These are phyloP conservation scores for Entelurus aequoreus DNA, from an alignment of 2,113 vertebrate species.

Conservation along the genomic window DNA sequence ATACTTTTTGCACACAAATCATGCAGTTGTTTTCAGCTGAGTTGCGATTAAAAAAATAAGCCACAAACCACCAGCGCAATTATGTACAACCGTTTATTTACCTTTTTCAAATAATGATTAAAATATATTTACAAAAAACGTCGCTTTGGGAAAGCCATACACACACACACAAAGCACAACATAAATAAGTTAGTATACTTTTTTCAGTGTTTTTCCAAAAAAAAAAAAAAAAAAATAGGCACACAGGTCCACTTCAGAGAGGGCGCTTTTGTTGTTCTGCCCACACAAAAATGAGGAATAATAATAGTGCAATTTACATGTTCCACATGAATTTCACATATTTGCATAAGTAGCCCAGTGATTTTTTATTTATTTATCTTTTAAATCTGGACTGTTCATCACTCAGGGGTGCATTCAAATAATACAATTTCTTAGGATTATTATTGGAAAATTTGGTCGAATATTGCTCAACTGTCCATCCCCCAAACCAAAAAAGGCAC, in stretches of 20 bases:
- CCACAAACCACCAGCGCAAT: no score
- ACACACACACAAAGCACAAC: conserved; percentile 81
- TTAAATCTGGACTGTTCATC: conserved; percentile 40
- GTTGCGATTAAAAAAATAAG: neutral
- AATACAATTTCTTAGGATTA: conserved; percentile 47
- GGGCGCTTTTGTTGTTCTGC: conserved; percentile 57
- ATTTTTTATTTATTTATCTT: conserved; percentile 6
- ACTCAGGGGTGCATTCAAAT: conserved; percentile 23
- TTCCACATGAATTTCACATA: conserved; percentile 72
- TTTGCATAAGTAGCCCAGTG: conserved; percentile 65
- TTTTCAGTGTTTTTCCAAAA: conserved; percentile 91
- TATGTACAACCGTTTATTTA: conserved; percentile 79
- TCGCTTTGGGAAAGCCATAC: conserved; percentile 85
- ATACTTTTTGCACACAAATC: neutral
- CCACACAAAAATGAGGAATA: conserved; percentile 45
- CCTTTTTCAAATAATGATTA: conserved; percentile 72
- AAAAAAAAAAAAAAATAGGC: conserved; percentile 54
- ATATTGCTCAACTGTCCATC: conserved; percentile 60
- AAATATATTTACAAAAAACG: conserved; percentile 84
- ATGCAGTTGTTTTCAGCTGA: neutral
- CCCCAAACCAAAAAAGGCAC: conserved; percentile 21
- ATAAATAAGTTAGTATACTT: conserved; percentile 99
- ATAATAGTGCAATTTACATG: conserved; percentile 70
- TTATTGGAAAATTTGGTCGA: conserved; percentile 57
- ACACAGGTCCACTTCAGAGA: conserved; percentile 88